These are phyloP conservation scores for Acridotheres tristis DNA, from an alignment of 2,797 vertebrate genomes.

Conservation along the genomic window DNA sequence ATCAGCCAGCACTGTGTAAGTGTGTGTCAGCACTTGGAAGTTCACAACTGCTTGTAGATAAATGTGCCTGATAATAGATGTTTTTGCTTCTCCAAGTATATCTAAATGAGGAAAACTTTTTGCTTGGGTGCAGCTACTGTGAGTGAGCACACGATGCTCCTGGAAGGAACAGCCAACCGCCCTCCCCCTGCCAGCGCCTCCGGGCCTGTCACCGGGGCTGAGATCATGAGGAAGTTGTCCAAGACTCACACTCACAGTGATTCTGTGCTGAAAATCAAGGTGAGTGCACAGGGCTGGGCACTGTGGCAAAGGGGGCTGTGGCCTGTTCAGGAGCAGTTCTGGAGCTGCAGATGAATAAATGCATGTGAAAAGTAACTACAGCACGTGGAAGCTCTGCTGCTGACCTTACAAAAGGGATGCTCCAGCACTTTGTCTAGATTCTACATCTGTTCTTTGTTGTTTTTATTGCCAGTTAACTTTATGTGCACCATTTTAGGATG, in stretches of 20 bases:
- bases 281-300: conserved; percentile 11
- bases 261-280: conserved; percentile 95
- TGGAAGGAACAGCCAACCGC: conserved; percentile 88
- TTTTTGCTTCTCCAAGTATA: not conserved
- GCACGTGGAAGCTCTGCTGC: not conserved
- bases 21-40: not conserved
- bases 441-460: not conserved
- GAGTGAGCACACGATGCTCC: conserved; percentile 96
- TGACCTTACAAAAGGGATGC: not conserved
- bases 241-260: conserved; percentile 95
- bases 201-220: conserved; percentile 92
- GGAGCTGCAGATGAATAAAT: not conserved
- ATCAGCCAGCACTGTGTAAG: not conserved
- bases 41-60: not conserved
- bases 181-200: conserved; percentile 88
- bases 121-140: conserved; percentile 85
- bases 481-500: not conserved
- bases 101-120: not conserved
- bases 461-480: not conserved
- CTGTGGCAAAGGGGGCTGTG: not conserved
- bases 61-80: not conserved
- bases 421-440: fast-evolving
- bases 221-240: conserved; percentile 98
- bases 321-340: not conserved
- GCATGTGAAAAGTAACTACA: not conserved